Percentiles rank a stretch among this genome's conserved stretches.
These are phyloP conservation scores for honey bee (Apis mellifera) DNA, from an alignment of 1,140 invertebrate species.

Conservation along the genomic window Amel_HAv3.1 CM009936.2:5742501-5743000, in stretches of 20 bases:
- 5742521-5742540: neutral
- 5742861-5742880: conserved; percentile 66
- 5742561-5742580: neutral
- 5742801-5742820: conserved; percentile 71
- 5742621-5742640: neutral
- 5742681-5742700: conserved; percentile 55
- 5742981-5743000: conserved; percentile 39
- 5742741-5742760: conserved; percentile 67
- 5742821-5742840: conserved; percentile 74
- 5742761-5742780: conserved; percentile 62
- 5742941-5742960: conserved; percentile 50
- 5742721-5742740: conserved; percentile 56
- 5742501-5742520: neutral
- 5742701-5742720: conserved; percentile 51
- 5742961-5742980: conserved; percentile 12
- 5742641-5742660: conserved; percentile 36
- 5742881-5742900: conserved; percentile 64
- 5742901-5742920: conserved; percentile 70
- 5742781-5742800: conserved; percentile 70
- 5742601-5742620: conserved; percentile 52
- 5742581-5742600: neutral
- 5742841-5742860: conserved; percentile 62
- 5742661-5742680: conserved; percentile 56
- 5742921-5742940: conserved; percentile 72
- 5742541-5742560: neutral